These are phyloP conservation scores for Muscicapa comitata DNA, from an alignment of 2,797 vertebrate genomes.

Conservation along the genomic window DNA sequence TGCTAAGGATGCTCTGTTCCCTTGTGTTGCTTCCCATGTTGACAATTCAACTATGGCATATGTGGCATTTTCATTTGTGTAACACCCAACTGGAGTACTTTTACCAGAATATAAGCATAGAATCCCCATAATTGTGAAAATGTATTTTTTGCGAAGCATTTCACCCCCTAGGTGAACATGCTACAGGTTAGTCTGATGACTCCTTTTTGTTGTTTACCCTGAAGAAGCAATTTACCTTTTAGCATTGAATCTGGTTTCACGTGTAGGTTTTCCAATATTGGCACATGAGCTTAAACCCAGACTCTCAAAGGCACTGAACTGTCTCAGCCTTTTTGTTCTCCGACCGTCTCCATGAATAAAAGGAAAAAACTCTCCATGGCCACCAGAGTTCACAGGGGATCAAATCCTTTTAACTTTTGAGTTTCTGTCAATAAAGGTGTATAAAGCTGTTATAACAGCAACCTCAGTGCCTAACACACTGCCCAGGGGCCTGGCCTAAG, in stretches of 20 bases:
- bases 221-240: neutral
- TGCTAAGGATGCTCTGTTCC: neutral
- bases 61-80: neutral
- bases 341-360: neutral
- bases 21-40: neutral
- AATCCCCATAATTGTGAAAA: neutral
- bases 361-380: accelerated
- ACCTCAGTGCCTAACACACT: accelerated
- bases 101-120: neutral
- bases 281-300: neutral
- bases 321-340: neutral
- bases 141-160: neutral
- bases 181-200: neutral
- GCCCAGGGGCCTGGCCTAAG: neutral
- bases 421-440: neutral
- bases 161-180: neutral
- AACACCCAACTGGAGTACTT: neutral
- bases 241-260: neutral
- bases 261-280: neutral
- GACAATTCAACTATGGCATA: accelerated
- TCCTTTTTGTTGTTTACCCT: neutral
- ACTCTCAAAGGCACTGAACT: neutral
- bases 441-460: neutral
- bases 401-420: neutral
- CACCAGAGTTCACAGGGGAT: neutral